Base-by-base conservation (phyloP, 2,888 invertebrate species). In the Prenolepis imparis region DNA sequence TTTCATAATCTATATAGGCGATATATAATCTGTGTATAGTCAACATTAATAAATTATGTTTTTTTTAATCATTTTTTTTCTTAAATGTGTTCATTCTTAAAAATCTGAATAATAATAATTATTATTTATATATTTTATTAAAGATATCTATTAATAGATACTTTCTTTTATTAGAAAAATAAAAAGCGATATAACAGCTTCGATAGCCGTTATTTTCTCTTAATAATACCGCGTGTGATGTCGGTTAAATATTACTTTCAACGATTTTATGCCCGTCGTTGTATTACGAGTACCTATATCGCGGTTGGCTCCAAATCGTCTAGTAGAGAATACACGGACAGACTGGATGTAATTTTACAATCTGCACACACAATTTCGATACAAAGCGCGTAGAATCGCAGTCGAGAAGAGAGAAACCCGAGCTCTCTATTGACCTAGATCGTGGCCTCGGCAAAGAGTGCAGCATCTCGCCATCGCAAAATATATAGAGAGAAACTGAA, bases 401-500 rank as follows among this genome's bases (percentile, higher is more conserved):
- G 18, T 8, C 44, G 73, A 80, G 59, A 61, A 78, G 82, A 83
- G 88, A 84, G 87, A 87, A 83, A 84, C 67, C 77, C 86, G 85
- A 89, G 77, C 85, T 90, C 88, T 91, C 90, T 89, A 90, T 93
- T 92, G 92, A 93, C 92, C 93, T 88, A 93, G 92, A 93, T 93
- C 91, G 90, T 86, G 91, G 88, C 89, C 91, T 88, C 84, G 59
- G 44, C 59, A 66, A 52, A n/a, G 67, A 70, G 83, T 74, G 73
- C 81, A 78, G 68, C 77, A 83, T 85, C 52, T 52, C 75, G 73
- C 82, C 84, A 85, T 85, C 81, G 83, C 75, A 74, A 89, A 86
- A 77, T 83, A 61, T 15, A 85, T 44, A 73, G 70, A 28, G 68
- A 72, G 80, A 57, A 82, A 82, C 72, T 63, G 44, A 36, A 67